Evolutionary conservation across 1,140 invertebrate species (phyloP), one percentile per base, ranked within the genome.

Genomic region (Lerema accius): DNA sequence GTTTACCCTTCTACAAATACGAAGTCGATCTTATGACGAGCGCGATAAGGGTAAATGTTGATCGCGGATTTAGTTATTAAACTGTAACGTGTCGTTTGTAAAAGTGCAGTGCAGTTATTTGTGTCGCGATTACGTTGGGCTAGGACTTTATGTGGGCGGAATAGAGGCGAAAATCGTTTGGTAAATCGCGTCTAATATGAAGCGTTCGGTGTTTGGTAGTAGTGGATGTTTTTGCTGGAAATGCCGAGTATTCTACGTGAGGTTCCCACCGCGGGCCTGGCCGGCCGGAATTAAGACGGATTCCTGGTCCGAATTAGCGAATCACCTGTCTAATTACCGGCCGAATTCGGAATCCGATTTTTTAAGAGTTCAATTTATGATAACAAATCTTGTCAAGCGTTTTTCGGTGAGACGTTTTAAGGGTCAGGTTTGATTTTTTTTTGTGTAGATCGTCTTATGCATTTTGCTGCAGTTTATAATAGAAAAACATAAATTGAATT

Each of bases 221-320:
- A 1, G 17, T 23, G 9, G 14, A 23, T 23, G 10, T 56, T 56
- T 56, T 56, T 56, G 40, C 28, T 42, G 0, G 13, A 56, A 70
- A 84, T 86, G 71, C 82, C 85, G 77, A 79, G 74, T 76, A 78
- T 71, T 74, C 76, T 79, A 89, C 86, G 86, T 89, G 86, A 86
- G 73, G 79, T 89, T 89, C 86, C 82, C 86, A 89, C 86, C 82
- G n/a, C n/a, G n/a, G n/a, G n/a, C n/a, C n/a, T n/a, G 75, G 75
- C 66, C 68, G 75, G 64, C 55, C 55, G 65, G 76, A 79, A 83
- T 80, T 74, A 84, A 80, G 76, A 75, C 74, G 78, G 64, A 85
- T 88, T 84, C 85, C 77, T 78, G 71, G 70, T 73, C 64, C 67
- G 79, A 84, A 88, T 88, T 86, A 84, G 80, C 78, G 83, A 88